phyloP scores from a whole-genome alignment of 2,888 invertebrate species.

The Rhyacophila evoluta region DNA sequence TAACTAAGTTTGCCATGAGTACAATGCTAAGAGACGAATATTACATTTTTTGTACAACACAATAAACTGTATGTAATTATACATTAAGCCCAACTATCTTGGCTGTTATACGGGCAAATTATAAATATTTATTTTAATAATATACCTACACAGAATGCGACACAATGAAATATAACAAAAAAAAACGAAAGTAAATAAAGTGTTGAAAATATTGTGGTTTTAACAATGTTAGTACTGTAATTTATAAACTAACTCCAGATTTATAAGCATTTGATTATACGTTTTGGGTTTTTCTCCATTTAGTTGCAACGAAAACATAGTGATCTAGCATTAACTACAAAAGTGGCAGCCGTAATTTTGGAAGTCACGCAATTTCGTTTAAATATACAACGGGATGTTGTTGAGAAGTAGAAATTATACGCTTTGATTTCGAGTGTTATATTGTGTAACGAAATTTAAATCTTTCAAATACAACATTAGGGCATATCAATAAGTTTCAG shows the following conservation, averaged over 20 bases:
- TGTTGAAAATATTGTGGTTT: slow-evolving; percentile 18
- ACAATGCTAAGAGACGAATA: neutral
- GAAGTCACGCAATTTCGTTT: slow-evolving; percentile 6
- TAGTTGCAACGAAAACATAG: neutral
- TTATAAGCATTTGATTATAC: slow-evolving; percentile 17
- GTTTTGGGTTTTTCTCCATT: neutral
- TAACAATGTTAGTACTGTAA: neutral
- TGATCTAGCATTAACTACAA: neutral
- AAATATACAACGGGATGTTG: neutral
- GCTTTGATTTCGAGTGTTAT: neutral
- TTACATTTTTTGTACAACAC: neutral
- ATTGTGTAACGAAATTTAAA: neutral
- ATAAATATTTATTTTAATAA: neutral
- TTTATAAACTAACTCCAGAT: slow-evolving; percentile 9
- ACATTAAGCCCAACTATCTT: neutral
- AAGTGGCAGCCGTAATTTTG: neutral
- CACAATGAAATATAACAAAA: neutral
- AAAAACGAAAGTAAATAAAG: neutral
- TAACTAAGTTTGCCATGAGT: neutral
- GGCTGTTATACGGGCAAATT: neutral
- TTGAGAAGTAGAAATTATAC: neutral
- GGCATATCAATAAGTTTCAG: neutral
- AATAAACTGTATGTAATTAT: neutral
- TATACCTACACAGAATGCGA: neutral
- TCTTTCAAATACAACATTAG: neutral